Base-by-base conservation (phyloP, 2,113 vertebrate species). In the Clarias magur region DNA sequence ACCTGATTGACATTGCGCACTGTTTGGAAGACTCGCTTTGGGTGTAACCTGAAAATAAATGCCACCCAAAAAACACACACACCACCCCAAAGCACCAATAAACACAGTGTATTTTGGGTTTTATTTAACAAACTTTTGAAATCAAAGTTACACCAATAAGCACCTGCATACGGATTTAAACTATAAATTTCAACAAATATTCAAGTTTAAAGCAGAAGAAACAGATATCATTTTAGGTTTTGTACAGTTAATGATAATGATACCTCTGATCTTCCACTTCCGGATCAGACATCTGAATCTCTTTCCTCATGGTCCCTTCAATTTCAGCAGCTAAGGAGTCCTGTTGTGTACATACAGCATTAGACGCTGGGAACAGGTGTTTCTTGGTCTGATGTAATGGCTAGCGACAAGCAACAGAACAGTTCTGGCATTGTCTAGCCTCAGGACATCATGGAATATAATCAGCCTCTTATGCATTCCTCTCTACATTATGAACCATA, bases 251-350 rank as follows among this genome's bases (percentile, higher is more conserved):
- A 80, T 15, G 27, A 54, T 12, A 59, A 0, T 23, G 25, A 7
- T 89, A 96, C 96, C 93, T 95, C 87, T 96, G 95, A 83, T 99
- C 98, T 54, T 97, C 96, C 60, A 96, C 95, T 34, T 98, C 97
- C 0, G 97, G 96, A 83, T 98, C 97, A 89, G 99, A 97, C 94
- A 99, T 93, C 92, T 99, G 96, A 54, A 99, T 95, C 81, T 99
- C 98, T 91, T 99, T 99, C 87, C 97, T 96, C 98, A 99, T 99
- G 10, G 97, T 98, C 19, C 98, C 98, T 94, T 99, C 98, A 81
- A 99, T 99, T 92, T 99, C 98, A 6, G 98, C 98, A 34, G 98
- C 98, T 93, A 99, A 90, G 53, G 98, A 99, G 92, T 99, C 98
- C 98, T 99, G 92, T 86, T 56, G 62, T 91, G 93, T 88, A 87